Evolutionary conservation across 1,140 invertebrate species (phyloP), one percentile per base, ranked within the genome.

Genomic region (Papilio aristodemus): DNA sequence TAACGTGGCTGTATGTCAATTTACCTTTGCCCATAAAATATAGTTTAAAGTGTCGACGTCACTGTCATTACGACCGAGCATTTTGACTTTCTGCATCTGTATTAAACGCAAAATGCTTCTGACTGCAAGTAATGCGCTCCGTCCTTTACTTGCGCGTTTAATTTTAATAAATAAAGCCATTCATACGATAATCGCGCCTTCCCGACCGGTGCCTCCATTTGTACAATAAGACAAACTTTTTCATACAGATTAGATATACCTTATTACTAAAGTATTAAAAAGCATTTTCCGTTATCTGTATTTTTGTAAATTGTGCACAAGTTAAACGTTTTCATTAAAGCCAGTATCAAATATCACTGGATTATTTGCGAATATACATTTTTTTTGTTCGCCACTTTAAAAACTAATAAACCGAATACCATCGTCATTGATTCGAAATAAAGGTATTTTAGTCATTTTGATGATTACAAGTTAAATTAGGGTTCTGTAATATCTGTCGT

Each of bases 151-250:
- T 66, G 71, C 72, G 69, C 76, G 74, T 79, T 79, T 79, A 84
- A 84, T 82, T 83, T 82, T 79, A 85, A 85, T 84, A 85, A 85
- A 85, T 85, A 84, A 82, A 85, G 78, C 78, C 78, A 83, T 85
- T 82, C 78, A 70, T 69, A 72, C 74, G 66, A 76, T 78, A 78
- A 85, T 81, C 80, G 78, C 80, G 77, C 80, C 77, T 77, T 75
- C 78, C 71, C 72, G 71, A 58, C 58, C 32, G 43, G 38, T 63
- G 17, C 17, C 46, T 37, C 68, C 70, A 74, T 75, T 72, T 71
- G 50, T 72, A 38, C 41, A 67, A 63, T 50, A 63, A 32, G 27
- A 68, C 62, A 60, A 46, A 66, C 19, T 50, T 67, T 70, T 3
- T 27, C n/a, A 11, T 36, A 39, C 59, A 17, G 10, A 2, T 38